These are phyloP conservation scores for Drosophila quadrilineata DNA, from an alignment of 1,140 invertebrate genomes.

Conservation along the genomic window DNA sequence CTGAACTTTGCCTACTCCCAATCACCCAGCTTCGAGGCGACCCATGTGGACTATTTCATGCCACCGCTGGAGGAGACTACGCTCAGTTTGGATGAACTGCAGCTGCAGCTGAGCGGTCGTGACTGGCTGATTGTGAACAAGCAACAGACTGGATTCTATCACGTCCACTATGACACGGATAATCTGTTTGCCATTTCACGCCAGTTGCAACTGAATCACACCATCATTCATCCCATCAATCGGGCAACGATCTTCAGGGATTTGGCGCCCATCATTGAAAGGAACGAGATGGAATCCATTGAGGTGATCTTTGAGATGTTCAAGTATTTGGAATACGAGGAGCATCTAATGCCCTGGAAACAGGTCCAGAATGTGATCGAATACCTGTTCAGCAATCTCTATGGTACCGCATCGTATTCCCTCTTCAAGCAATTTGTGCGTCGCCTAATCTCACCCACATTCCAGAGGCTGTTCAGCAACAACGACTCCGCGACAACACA, in stretches of 20 bases:
- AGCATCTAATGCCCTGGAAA: slow-evolving; percentile 84
- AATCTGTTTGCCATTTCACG: slow-evolving; percentile 83
- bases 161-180: slow-evolving; percentile 84
- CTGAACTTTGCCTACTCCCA: slow-evolving; percentile 82
- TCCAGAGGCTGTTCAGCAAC: slow-evolving; percentile 56
- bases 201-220: slow-evolving; percentile 80
- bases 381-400: slow-evolving; percentile 42
- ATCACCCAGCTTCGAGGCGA: slow-evolving; percentile 81
- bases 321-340: slow-evolving; percentile 84
- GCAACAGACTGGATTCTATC: slow-evolving; percentile 85
- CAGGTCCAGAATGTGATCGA: slow-evolving; percentile 43
- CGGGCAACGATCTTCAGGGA: slow-evolving; percentile 85
- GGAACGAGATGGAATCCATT: slow-evolving; percentile 75
- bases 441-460: slow-evolving; percentile 54
- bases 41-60: slow-evolving; percentile 72
- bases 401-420: slow-evolving; percentile 81
- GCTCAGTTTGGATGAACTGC: slow-evolving; percentile 43
- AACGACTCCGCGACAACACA: background rate
- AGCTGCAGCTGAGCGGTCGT: slow-evolving; percentile 52
- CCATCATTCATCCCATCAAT: slow-evolving; percentile 83
- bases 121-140: slow-evolving; percentile 85
- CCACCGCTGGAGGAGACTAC: slow-evolving; percentile 53
- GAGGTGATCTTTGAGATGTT: slow-evolving; percentile 81
- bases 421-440: slow-evolving; percentile 57
- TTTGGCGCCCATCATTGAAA: slow-evolving; percentile 75